Evolutionary conservation across 2,797 vertebrate genomes (phyloP), one percentile per base, ranked within the genome.

Genomic region (Syngnathus rostellatus): DNA sequence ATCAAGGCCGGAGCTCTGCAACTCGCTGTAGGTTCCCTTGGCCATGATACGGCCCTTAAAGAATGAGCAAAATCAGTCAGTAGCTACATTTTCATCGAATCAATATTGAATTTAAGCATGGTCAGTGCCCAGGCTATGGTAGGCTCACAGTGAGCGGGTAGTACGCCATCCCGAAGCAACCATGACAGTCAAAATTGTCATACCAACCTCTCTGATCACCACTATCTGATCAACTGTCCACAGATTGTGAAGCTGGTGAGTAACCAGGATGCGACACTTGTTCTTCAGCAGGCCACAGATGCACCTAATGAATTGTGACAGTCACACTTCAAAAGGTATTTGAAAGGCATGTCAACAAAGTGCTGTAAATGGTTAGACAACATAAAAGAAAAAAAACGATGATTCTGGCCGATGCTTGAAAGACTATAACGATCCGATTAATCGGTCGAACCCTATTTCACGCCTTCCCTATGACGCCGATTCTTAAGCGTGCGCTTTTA

Each of bases 191-290:
- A 45, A 21, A 25, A 16, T 11, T 16, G 17, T 19, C 6, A 21
- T 48, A 64, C 67, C 10, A 19, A 86, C 86, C 84, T 95, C 94
- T 80, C 94, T 94, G 19, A 98, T 72, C 78, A 97, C 93, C 40
- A 98, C 60, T 73, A 98, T 95, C 68, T 94, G 92, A 79, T 90
- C 91, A 6, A 93, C 91, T 10, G 89, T 83, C 74, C 77, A 90
- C 58, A 98, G 90, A 77, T 93, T 92, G 41, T 98, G 95, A 69
- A 97, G 81, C 85, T 98, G 96, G 73, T 98, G 96, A 11, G 95
- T 98, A 68, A 98, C 94, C 78, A 98, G 89, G 82, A 98, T 87
- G 21, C 91, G 90, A 71, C 89, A 76, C 81, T 98, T 98, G 78
- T 94, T 90, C 65, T 90, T 91, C 72, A 98, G 87, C 41, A 94